Percentiles rank a stretch among this genome's conserved stretches.
phyloP scores from a whole-genome alignment of 1,140 invertebrate genomes.

The Schlechtendalia chinensis region DNA sequence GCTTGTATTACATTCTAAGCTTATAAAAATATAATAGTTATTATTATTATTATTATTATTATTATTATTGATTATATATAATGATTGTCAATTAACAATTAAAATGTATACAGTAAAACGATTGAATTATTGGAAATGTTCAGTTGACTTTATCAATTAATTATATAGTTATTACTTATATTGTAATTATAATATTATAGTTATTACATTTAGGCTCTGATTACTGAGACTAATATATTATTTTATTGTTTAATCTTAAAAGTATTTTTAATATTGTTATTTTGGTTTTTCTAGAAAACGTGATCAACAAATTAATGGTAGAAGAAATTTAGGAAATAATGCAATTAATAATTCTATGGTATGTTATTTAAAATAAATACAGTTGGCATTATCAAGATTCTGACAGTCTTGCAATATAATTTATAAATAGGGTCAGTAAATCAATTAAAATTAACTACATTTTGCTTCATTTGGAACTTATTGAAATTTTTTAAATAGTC shows the following conservation, averaged over 20 bases:
- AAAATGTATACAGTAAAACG: too few relatives aligned
- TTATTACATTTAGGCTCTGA: neutral
- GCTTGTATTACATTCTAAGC: too few relatives aligned
- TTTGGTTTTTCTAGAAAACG: conserved; percentile 29
- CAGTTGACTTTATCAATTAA: too few relatives aligned
- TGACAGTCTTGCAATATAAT: neutral
- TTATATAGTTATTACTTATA: neutral
- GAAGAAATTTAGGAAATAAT: conserved; percentile 19
- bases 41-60: too few relatives aligned
- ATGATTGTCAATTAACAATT: too few relatives aligned
- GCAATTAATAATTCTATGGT: neutral
- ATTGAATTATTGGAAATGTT: too few relatives aligned
- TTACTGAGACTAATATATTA: neutral
- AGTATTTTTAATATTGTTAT: neutral
- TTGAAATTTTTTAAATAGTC: too few relatives aligned
- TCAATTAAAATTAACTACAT: too few relatives aligned
- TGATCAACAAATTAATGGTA: conserved; percentile 16
- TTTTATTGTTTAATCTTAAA: neutral
- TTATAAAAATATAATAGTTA: too few relatives aligned
- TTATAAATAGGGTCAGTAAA: neutral
- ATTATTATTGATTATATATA: too few relatives aligned
- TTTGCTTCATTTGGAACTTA: too few relatives aligned
- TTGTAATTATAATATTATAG: neutral
- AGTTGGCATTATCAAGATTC: neutral
- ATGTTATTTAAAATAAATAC: neutral